A percentile compares a stretch with the other conserved stretches of the same genome.
phyloP scores from a whole-genome alignment of 2,888 invertebrate genomes.

The Cylindroiulus punctatus region DNA sequence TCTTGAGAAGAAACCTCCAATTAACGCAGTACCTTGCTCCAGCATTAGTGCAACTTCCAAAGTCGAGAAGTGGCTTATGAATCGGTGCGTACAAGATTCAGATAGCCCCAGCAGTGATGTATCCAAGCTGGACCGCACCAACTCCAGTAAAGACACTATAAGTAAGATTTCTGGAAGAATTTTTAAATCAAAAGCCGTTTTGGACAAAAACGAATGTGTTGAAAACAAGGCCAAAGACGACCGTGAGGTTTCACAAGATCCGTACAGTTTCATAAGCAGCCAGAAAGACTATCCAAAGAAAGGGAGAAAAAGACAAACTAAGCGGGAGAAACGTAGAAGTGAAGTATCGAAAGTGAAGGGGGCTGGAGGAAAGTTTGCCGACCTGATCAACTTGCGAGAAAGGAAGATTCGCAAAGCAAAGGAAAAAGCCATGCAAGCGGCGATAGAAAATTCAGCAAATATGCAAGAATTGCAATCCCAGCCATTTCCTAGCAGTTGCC shows the following conservation, averaged over 20 bases:
- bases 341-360: neutral
- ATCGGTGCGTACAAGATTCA: neutral
- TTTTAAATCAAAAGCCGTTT: neutral
- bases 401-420: neutral
- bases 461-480: neutral
- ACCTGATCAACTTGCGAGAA: neutral
- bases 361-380: neutral
- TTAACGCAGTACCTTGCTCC: neutral
- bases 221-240: neutral
- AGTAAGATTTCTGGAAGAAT: neutral
- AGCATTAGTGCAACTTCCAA: neutral
- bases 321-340: neutral
- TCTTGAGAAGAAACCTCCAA: neutral
- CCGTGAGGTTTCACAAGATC: neutral
- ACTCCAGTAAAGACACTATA: neutral
- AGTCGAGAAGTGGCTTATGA: neutral
- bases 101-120: neutral
- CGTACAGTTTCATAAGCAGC: slow-evolving; percentile 12
- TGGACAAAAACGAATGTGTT: neutral
- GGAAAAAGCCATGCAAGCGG: neutral
- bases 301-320: neutral
- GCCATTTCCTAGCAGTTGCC: neutral
- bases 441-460: neutral
- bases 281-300: neutral
- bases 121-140: neutral